Evolutionary conservation across 1,140 invertebrate species (phyloP), one percentile per base, ranked within the genome.

Genomic region (Diprion similis): DNA sequence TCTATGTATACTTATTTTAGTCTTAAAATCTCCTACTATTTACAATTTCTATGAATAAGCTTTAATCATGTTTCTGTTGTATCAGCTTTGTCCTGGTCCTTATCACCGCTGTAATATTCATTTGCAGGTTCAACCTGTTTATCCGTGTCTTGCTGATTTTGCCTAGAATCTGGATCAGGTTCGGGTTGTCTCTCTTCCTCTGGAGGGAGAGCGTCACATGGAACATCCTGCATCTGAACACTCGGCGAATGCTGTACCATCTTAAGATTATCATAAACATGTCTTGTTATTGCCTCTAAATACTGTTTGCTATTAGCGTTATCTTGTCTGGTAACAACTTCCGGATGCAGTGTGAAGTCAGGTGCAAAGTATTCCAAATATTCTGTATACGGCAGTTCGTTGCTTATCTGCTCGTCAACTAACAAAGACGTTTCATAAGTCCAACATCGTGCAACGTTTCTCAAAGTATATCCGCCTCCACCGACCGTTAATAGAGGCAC

Each of bases 361-460:
- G 97, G 97, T 24, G 95, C 96, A 85, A 99, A 99, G 82, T 97
- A 98, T 82, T 98, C 97, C 48, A 97, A 91, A 83, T 99, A 99
- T 84, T 98, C 97, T 10, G 94, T 97, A 79, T 97, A 96, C 0
- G 97, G 97, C 46, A 99, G 87, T 82, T 98, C 96, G 82, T 97
- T 97, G 51, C 93, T 94, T 46, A 99, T 97, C 66, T 93, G 92
- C 81, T 98, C 95, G 81, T 98, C 96, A 0, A 98, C 91, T 0
- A 99, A 88, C 2, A 99, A 88, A 0, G 97, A 98, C 0, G 99
- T 99, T 88, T 99, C 99, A 79, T 99, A 98, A 0, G 98, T 98
- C 99, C 99, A 99, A 85, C 98, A 99, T 66, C 99, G 90, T 0
- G 98, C 98, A 0, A 99, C 99, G 85, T 99, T 99, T 70, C 97